phyloP scores from a whole-genome alignment of 1,140 invertebrate species.

The Watersipora subatra region DNA sequence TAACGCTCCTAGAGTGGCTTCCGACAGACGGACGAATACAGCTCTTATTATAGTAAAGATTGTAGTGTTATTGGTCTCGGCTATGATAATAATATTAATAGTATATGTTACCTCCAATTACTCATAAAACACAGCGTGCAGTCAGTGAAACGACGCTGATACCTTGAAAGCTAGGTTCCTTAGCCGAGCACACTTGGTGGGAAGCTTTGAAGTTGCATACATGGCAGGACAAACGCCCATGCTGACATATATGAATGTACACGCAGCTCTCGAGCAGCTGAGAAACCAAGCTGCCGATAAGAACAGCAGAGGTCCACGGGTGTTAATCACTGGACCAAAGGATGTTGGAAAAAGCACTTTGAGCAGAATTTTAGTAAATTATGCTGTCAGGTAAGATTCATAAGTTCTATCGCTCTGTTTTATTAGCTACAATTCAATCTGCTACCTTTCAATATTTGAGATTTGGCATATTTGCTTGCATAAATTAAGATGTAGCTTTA shows the following conservation, averaged over 20 bases:
- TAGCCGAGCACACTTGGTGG: conserved; percentile 25
- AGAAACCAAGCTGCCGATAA: conserved; percentile 61
- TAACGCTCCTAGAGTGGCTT: too few relatives aligned
- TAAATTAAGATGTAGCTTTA: too few relatives aligned
- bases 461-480: too few relatives aligned
- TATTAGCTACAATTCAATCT: too few relatives aligned
- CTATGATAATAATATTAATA: neutral
- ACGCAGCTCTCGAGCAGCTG: conserved; percentile 80
- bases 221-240: conserved; percentile 90
- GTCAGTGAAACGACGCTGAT: neutral
- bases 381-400: conserved; percentile 26
- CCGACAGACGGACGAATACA: too few relatives aligned
- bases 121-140: conserved; percentile 9
- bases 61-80: neutral
- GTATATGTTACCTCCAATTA: neutral
- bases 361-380: conserved; percentile 73
- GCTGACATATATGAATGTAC: conserved; percentile 86
- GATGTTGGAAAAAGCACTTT: conserved; percentile 89
- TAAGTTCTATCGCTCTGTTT: conserved; percentile 51
- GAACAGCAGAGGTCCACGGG: conserved; percentile 43
- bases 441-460: too few relatives aligned
- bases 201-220: conserved; percentile 81
- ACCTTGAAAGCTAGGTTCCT: neutral
- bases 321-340: conserved; percentile 78
- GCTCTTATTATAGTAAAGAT: neutral